Base-by-base conservation (phyloP, 2,888 invertebrate species). In the Pherbina coryleti region DNA sequence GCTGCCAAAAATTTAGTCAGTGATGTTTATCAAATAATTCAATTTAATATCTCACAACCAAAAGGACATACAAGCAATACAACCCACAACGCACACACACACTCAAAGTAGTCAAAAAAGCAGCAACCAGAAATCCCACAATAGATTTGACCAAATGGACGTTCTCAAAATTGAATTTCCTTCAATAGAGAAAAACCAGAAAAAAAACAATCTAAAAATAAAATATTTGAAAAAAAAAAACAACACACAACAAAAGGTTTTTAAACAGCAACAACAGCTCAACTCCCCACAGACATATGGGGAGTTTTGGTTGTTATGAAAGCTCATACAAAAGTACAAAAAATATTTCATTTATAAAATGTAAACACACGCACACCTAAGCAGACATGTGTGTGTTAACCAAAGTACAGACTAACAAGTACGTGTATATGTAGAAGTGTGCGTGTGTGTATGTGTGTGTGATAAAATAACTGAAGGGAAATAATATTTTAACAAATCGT, bases 11-110 rank as follows among this genome's bases (percentile, higher is more conserved):
- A 84, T 85, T 85, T 86, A 84, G 79, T 83, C 86, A 86, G 86
- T 85, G 86, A 87, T 87, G 85, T 87, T 87, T 87, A 87, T 87
- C 87, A 87, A 87, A 86, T 87, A 87, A 87, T 87, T 86, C 87
- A 86, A 87, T 87, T 87, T 82, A 84, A 60, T 60, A 72, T 72
- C 60, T 72, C 19, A 19, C 60, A n/a, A 60, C 37, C 72, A 8
- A 60, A 28, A 49, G 14, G 51, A n/a, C 64, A 28, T 17, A 28
- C 49, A 37, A 19, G 11, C 67, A 19, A 67, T n/a, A 49, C 14
- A 17, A 28, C 62, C 55, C 57, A 28, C 4, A 60, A 37, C 31
- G 37, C 37, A 66, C 22, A 66, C 37, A 7, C 37, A 66, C 66
- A 37, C 19, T 28, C 28, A 66, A 22, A 34, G 9, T 19, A 44